Base-by-base conservation (phyloP, 2,113 vertebrate species). In the Ictidomys tridecemlineatus region DNA sequence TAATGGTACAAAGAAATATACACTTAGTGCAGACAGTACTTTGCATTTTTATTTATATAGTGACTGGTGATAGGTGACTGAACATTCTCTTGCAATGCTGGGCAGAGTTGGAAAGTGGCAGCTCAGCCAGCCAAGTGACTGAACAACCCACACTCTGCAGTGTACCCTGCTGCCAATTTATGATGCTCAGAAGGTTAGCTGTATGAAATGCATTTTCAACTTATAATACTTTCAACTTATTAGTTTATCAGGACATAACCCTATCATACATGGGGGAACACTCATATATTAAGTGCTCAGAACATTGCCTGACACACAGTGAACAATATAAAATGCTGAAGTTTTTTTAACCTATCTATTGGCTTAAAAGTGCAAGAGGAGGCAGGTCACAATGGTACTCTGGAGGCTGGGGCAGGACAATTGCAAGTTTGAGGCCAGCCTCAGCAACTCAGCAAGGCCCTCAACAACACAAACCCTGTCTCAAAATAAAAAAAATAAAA, bases 361-460 rank as follows among this genome's bases (percentile, higher is more conserved):
- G 51, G 22, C 58, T 97, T 93, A 80, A 79, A 86, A 77, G 11
- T 70, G 26, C 26, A 74, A 93, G 37, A 77, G 72, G 82, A 93
- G 39, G 56, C 9, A 28, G 61, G 61, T 22, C 61, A 63, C 61
- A 63, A 8, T 28, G 8, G 61, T 63, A 63, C 24, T 63, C 61
- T 63, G 26, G 24, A 63, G 61, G 61, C 61, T 63, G 26, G 26
- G 24, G 58, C 58, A 24, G 58, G 58, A 61, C 22, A 24, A 61
- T 26, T 26, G 1, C 24, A 63, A 63, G 8, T 26, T 9, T 28
- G 61, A 63, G 61, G 61, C 61, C 61, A 63, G 24, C 61, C 61
- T 63, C 61, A 28, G 61, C 22, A 63, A 63, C 24, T 63, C 26
- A 63, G 61, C 61, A 26, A 63, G 61, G 61, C 26, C 8, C 9